phyloP scores from a whole-genome alignment of 2,113 vertebrate genomes.

The Probosciger aterrimus region DNA sequence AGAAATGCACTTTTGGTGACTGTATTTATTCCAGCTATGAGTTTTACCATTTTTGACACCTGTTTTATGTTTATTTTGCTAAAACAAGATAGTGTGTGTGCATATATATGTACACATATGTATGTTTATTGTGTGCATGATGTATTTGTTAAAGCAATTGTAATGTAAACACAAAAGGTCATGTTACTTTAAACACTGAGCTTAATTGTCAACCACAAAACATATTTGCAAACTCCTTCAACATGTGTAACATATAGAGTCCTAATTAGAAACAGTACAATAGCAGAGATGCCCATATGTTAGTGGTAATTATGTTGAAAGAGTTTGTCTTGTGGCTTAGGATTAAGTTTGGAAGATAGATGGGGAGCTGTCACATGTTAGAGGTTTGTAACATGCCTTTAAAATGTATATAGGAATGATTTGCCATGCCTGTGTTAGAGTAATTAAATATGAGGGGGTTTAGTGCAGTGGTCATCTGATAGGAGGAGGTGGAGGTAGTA shows the following conservation, averaged over 20 bases:
- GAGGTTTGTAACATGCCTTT: not conserved
- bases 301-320: slow-evolving; percentile 6
- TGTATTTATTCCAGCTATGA: not conserved
- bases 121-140: slow-evolving; percentile 25
- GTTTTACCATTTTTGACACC: slow-evolving; percentile 6
- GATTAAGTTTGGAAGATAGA: not conserved
- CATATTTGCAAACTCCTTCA: slow-evolving; percentile 46
- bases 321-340: slow-evolving; percentile 18
- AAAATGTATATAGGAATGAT: not conserved
- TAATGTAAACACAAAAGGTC: slow-evolving; percentile 42
- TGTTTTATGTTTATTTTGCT: slow-evolving; percentile 48
- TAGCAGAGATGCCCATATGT: slow-evolving; percentile 28
- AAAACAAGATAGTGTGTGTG: not conserved
- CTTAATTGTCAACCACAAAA: slow-evolving; percentile 53
- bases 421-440: not conserved
- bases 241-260: slow-evolving; percentile 44
- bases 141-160: slow-evolving; percentile 20
- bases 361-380: not conserved
- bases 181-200: slow-evolving; percentile 48
- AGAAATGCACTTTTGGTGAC: not conserved
- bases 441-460: not conserved
- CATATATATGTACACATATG: not conserved
- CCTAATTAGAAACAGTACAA: slow-evolving; percentile 46
- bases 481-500: not conserved
- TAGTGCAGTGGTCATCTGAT: not conserved